Evolutionary conservation across 2,888 invertebrate species (phyloP).

Genomic region (Thymelicus lineola): DNA sequence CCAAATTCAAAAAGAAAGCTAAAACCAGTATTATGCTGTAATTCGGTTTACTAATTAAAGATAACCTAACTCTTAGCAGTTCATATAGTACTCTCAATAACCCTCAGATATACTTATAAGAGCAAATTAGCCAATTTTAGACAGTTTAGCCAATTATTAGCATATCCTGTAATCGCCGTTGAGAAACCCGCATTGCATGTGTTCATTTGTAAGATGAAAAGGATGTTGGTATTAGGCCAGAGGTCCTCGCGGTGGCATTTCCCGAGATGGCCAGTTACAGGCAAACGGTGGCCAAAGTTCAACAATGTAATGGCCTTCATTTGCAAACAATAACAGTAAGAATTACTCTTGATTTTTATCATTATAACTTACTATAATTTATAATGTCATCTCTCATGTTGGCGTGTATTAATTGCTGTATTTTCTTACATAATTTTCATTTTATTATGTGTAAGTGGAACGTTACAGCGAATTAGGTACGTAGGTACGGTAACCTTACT

Average conservation of each 20-base stretch:
- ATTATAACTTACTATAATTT: too few relatives aligned
- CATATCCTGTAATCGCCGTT: conserved; percentile 73
- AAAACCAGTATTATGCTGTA: too few relatives aligned
- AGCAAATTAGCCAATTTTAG: conserved; percentile 61
- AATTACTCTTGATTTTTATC: too few relatives aligned
- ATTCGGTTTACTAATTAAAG: not conserved
- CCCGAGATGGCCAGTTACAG: not conserved
- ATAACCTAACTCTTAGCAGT: not conserved
- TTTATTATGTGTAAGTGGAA: too few relatives aligned
- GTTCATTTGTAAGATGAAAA: conserved; percentile 28
- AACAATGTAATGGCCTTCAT: not conserved
- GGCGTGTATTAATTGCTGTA: too few relatives aligned
- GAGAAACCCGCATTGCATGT: conserved; percentile 56
- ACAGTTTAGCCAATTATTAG: conserved; percentile 77
- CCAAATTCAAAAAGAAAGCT: too few relatives aligned
- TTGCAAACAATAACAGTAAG: not conserved
- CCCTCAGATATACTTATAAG: conserved; percentile 34
- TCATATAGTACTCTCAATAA: conserved; percentile 4
- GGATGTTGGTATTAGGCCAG: conserved; percentile 45
- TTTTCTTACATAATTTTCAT: too few relatives aligned
- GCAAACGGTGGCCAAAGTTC: not conserved
- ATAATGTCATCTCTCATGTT: too few relatives aligned
- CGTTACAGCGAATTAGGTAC: not conserved
- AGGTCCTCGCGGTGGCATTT: conserved; percentile 33
- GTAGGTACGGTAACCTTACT: not conserved